Conservation (phyloP, 2,113 vertebrate species). For the Pseudois nayaur region DNA sequence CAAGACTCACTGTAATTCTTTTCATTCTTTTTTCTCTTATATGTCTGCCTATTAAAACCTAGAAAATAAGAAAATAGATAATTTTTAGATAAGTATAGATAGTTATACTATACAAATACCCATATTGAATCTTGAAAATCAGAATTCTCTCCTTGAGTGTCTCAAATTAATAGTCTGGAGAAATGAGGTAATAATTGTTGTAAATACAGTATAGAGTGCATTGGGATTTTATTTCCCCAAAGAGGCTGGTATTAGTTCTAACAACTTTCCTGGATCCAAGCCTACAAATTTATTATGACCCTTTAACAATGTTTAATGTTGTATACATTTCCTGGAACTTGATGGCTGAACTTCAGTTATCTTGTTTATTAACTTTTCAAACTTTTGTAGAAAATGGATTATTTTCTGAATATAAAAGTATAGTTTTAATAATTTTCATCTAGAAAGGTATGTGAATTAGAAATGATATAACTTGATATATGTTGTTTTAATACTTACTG, state of each 20-base stretch:
- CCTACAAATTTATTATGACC: not conserved
- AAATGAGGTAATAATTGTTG: constrained; percentile 23
- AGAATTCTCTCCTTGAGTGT: not conserved
- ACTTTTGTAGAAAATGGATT: constrained; percentile 14
- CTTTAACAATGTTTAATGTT: constrained; percentile 5
- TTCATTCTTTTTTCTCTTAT: not conserved
- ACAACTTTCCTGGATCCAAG: not conserved
- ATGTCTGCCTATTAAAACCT: not conserved
- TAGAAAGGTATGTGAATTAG: not conserved
- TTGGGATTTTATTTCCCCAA: constrained; percentile 22
- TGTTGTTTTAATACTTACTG: not conserved
- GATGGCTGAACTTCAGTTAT: not conserved
- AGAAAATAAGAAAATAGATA: not conserved
- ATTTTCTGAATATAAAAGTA: not conserved
- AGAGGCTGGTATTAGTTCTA: not conserved
- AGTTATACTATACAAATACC: not conserved
- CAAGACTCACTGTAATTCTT: not conserved
- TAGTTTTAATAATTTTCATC: not conserved
- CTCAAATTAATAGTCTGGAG: not conserved
- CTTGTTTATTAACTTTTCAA: constrained; percentile 30
- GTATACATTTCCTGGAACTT: not conserved
- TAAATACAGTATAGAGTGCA: not conserved
- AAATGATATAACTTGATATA: not conserved
- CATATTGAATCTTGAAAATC: constrained; percentile 1
- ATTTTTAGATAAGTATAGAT: not conserved